Evolutionary conservation across 2,888 invertebrate genomes (phyloP).

Genomic region (Lissonota sp.): DNA sequence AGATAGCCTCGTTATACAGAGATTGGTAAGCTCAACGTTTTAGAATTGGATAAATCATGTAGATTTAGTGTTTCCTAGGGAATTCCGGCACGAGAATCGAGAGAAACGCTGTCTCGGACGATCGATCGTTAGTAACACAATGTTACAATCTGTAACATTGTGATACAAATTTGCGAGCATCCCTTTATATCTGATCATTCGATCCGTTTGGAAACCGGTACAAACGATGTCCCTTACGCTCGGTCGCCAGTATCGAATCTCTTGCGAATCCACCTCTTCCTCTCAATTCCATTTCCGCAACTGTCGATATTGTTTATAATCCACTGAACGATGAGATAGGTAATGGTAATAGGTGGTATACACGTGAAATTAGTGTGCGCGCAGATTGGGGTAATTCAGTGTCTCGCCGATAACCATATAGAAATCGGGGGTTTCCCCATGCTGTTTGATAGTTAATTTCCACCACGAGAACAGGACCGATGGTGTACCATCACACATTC

Average conservation of each 20-base stretch:
- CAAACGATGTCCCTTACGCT: neutral
- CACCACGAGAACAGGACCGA: conserved; percentile 42
- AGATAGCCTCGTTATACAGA: too few relatives aligned
- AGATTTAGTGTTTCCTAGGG: conserved; percentile 61
- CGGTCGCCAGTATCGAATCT: conserved; percentile 38
- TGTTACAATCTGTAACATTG: conserved; percentile 48
- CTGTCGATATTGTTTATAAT: conserved; percentile 62
- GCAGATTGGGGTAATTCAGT: conserved; percentile 53
- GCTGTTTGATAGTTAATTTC: conserved; percentile 71
- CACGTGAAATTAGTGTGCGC: conserved; percentile 38
- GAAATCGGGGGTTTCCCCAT: conserved; percentile 62
- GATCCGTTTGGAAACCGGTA: conserved; percentile 25
- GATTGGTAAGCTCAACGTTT: conserved; percentile 10
- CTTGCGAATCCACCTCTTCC: conserved; percentile 39
- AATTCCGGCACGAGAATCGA: conserved; percentile 9
- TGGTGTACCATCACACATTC: conserved; percentile 23
- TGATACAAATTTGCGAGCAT: conserved; percentile 47
- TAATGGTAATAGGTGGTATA: conserved; percentile 49
- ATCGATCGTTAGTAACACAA: conserved; percentile 16
- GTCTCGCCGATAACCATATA: conserved; percentile 62
- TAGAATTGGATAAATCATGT: conserved; percentile 59
- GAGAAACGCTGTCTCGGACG: neutral
- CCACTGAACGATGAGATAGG: conserved; percentile 53
- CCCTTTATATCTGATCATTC: conserved; percentile 62
- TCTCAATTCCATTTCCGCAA: conserved; percentile 5